Evolutionary conservation across 2,797 vertebrate genomes (phyloP), one percentile per base, ranked within the genome.

Genomic region (Myotis findleyi): DNA sequence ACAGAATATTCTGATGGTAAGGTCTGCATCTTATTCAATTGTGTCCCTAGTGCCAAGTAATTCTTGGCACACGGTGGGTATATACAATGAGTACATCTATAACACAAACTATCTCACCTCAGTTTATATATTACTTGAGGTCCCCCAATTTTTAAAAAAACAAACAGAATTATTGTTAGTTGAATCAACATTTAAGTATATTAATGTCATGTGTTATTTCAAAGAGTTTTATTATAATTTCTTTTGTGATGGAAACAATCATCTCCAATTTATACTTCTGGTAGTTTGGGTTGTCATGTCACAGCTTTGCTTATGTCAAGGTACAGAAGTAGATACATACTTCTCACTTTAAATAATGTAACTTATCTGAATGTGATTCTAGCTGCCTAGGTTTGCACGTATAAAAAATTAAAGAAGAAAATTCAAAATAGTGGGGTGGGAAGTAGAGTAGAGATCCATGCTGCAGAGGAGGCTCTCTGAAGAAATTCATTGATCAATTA

Each of bases 21-120:
- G 5, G 2, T 62, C 30, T 87, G n/a, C 4, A 68, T 93, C 18
- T 82, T 73, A 53, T 18, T 77, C 36, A 93, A 5, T 27, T 72
- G 36, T 77, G 68, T 96, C 16, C 16, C 23, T 76, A 20, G 5
- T 41, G 44, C n/a, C 47, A 49, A 49, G 5, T 33, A n/a, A 68
- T 77, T 91, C 66, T 94, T 75, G 49, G 23, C 53, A 30, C 10
- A 16, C 7, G 13, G 6, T 49, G 36, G n/a, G 21, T 66, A 36
- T 76, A 57, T 1, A 41, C 62, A 96, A 81, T n/a, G 51, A 90
- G 11, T 64, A 30, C 55, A n/a, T 59, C 38, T 30, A 21, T 66
- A 33, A 79, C 33, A 81, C 7, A 95, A 87, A 87, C 76, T 49
- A 77, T 80, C 55, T 76, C 13, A 83, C 47, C 76, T 96, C 16